Evolutionary conservation across 1,140 invertebrate genomes (phyloP), one percentile per base, ranked within the genome.

Genomic region (Drosophila ohnishii): DNA sequence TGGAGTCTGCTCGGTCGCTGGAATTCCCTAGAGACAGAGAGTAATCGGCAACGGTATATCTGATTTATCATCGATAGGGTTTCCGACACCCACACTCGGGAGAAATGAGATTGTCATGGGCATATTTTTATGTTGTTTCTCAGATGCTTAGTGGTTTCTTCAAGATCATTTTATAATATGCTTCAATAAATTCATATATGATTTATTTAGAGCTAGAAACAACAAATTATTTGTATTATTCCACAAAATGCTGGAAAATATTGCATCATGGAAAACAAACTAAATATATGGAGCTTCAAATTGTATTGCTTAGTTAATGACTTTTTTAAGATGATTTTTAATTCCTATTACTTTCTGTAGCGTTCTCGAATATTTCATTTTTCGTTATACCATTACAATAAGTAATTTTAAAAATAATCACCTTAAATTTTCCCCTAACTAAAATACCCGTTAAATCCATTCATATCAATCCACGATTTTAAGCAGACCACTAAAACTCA

Each of bases 21-120:
- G 56, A 56, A 77, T 78, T 48, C 80, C 80, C 63, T 62, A 14
- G 40, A 50, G 25, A 34, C 30, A 16, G 48, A 45, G 63, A 16
- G 45, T 34, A 56, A 57, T 39, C 25, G 32, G 30, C 48, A 37
- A 25, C 28, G 30, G 44, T 51, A 28, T 11, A 48, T 30, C 47
- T 16, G 32, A 40, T 19, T 37, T 30, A 14, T 32, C 37, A 32
- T 30, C 13, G 40, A 57, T 57, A 47, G 37, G 16, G 60, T 11
- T 64, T 39, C 32, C 4, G 55, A 60, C 19, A 61, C 47, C 61
- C 45, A 44, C 22, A 34, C 65, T 42, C 6, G 5, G 11, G 8
- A 25, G 32, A 45, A 47, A 48, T n/a, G 19, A 34, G 37, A 16
- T 61, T 22, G 30, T 22, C n/a, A 25, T 50, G 25, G 44, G 5